These are phyloP conservation scores for Euura lappo DNA, from an alignment of 1,140 invertebrate species.

Conservation along the genomic window DNA sequence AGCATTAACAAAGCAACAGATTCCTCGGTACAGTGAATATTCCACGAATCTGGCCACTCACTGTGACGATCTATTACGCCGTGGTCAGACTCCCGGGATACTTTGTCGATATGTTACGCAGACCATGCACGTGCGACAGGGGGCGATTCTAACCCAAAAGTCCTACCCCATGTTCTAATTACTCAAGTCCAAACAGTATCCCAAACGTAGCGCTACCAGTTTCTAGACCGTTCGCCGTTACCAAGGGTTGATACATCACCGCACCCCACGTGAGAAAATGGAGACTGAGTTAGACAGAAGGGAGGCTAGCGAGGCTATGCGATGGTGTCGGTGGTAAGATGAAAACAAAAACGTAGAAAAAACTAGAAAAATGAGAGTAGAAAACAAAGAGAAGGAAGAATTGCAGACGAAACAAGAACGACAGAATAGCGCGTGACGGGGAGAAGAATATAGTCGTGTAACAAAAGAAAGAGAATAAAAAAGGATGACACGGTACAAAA, in stretches of 20 bases:
- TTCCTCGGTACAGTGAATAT: too few species aligned
- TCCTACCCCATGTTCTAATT: not conserved
- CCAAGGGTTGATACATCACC: not conserved
- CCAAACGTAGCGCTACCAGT: not conserved
- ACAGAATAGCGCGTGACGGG: too few species aligned
- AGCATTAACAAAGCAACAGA: too few species aligned
- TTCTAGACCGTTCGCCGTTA: not conserved
- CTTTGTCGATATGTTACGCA: too few species aligned
- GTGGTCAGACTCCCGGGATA: too few species aligned
- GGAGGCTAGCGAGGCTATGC: not conserved
- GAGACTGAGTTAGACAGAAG: not conserved
- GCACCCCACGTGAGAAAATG: conserved; percentile 2
- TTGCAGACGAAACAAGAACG: too few species aligned
- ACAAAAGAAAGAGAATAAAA: not conserved
- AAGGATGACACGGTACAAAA: not conserved
- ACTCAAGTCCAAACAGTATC: conserved; percentile 2
- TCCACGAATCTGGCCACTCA: too few species aligned
- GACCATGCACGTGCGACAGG: too few species aligned
- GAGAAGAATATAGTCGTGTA: not conserved
- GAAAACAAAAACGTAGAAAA: not conserved
- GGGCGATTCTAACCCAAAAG: too few species aligned
- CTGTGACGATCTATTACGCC: too few species aligned
- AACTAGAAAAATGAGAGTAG: too few species aligned
- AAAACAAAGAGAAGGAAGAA: too few species aligned
- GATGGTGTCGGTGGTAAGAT: not conserved